Base-by-base conservation (phyloP, 2,888 invertebrate species). In the Eilema sororculum region DNA sequence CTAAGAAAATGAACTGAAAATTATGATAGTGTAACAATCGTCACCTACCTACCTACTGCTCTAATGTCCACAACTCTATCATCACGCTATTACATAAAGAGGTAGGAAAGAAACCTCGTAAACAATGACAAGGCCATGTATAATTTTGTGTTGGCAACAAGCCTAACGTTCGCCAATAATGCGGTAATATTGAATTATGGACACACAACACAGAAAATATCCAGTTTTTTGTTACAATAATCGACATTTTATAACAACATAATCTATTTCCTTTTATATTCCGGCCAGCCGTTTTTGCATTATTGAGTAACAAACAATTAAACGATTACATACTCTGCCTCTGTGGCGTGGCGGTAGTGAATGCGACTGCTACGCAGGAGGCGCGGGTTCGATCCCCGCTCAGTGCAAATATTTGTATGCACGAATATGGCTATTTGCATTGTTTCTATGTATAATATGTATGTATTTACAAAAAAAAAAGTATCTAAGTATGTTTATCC, bases 121-220 rank as follows among this genome's bases (percentile, higher is more conserved):
- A 56, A 66, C 41, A 61, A 56, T 60, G 60, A 41, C 70, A 70
- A 70, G 70, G 70, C 13, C 63, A 46, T 9, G 3, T 59, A 63
- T 66, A 66, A 66, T 9, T 69, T 65, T 52, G 69, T 52, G 13
- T 69, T 69, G 69, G 69, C 69, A 65, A 16, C 2, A 16, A 5
- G 46, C 61, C 67, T 24, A 52, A 22, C 30, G 28, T 56, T 52
- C 16, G 20, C 52, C 24, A 61, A 67, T 61, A 2, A 37, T n/a
- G 58, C 58, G n/a, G 12, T 12, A 6, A 12, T 58, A 25, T 41
- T 20, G n/a, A 58, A 5, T 12, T 4, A 33, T 58, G 37, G 37
- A 37, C 20, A 28, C 22, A n/a, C 37, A 58, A 37, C 33, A n/a
- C 37, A 13, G 24, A 65, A 37, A 57, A 57, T 33, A 10, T 10